Conservation (phyloP, 1,140 invertebrate genomes). For the fruit fly (Drosophila melanogaster) region DNA sequence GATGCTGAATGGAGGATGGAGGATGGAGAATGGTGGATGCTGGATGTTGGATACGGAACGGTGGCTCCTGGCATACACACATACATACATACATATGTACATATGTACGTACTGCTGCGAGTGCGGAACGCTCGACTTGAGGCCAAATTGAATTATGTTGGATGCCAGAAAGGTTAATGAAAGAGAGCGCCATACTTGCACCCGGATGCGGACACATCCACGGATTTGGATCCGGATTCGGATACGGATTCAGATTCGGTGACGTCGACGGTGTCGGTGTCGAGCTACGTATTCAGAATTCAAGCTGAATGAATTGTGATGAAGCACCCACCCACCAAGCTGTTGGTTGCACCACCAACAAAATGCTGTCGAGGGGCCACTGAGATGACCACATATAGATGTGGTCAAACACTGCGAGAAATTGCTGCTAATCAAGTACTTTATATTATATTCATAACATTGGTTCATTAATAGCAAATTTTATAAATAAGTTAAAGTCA, state of each 20-base stretch:
- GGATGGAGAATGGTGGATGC: too few relatives aligned
- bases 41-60: conserved; percentile 9
- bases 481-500: too few relatives aligned
- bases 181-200: conserved; percentile 52
- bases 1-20: conserved; percentile 15
- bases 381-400: conserved; percentile 40
- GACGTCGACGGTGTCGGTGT: not conserved
- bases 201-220: conserved; percentile 5
- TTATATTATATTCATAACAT: too few relatives aligned
- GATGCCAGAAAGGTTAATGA: conserved; percentile 77
- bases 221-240: conserved; percentile 35
- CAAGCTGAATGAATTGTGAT: conserved; percentile 56
- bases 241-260: conserved; percentile 4
- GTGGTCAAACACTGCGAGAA: not conserved
- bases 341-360: too few relatives aligned
- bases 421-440: not conserved
- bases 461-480: too few relatives aligned
- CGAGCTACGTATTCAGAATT: conserved; percentile 38
- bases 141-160: conserved; percentile 78
- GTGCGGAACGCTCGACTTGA: conserved; percentile 62
- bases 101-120: conserved; percentile 18
- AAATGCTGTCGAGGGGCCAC: conserved; percentile 21
- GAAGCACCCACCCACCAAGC: conserved; percentile 42
- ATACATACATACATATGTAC: conserved; percentile 7
- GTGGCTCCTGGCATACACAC: not conserved